Percentiles rank a stretch among this genome's conserved stretches.
Conservation (phyloP, 2,113 vertebrate genomes). For the Melanocharis versteri region DNA sequence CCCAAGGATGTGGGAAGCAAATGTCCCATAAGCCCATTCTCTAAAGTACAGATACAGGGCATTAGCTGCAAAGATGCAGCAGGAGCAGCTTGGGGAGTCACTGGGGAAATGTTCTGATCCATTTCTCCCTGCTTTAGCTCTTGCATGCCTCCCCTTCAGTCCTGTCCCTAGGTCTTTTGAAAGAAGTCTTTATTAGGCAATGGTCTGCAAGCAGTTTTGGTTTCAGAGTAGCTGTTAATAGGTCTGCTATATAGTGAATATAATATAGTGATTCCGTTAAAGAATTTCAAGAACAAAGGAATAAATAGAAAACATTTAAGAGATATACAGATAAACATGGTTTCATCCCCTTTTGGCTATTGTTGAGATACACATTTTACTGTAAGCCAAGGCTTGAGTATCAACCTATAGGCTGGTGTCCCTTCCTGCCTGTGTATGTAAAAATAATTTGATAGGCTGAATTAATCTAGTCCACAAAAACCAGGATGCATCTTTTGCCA, state of each 20-base stretch:
- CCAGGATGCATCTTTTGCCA: background rate
- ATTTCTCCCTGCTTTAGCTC: background rate
- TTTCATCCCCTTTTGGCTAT: background rate
- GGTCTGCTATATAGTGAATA: too few species aligned
- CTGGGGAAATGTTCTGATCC: background rate
- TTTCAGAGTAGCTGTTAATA: background rate
- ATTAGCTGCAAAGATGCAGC: background rate
- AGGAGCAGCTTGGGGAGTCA: background rate
- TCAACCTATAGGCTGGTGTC: background rate
- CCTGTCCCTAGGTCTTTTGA: background rate
- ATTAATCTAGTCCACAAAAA: background rate
- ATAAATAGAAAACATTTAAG: background rate
- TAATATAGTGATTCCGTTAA: too few species aligned
- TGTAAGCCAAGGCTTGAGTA: background rate
- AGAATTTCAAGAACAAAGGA: too few species aligned
- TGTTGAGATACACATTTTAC: background rate
- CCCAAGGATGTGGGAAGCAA: background rate
- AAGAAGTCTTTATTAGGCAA: background rate
- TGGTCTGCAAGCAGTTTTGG: background rate
- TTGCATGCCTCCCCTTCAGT: background rate
- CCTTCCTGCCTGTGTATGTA: background rate
- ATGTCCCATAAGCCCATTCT: accelerated
- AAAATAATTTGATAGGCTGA: background rate
- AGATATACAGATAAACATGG: background rate
- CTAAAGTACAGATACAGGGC: background rate